These are phyloP conservation scores for Trissonchulus sp. DNA, from an alignment of 2,888 invertebrate species.

Conservation along the genomic window DNA sequence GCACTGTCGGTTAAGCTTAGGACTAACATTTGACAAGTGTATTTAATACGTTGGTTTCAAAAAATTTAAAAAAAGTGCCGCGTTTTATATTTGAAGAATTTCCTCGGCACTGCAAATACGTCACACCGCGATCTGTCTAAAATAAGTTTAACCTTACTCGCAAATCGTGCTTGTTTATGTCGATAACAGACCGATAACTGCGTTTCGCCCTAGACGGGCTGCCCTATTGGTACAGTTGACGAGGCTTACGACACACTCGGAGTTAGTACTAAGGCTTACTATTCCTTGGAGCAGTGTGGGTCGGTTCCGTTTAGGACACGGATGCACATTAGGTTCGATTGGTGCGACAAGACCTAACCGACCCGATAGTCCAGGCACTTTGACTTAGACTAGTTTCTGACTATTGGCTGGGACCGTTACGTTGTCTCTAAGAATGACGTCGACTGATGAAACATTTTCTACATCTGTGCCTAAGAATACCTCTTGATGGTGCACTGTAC, in stretches of 20 bases:
- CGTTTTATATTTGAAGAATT: too few species aligned
- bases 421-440: background rate
- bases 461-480: background rate
- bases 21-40: too few species aligned
- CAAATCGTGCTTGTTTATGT: too few species aligned
- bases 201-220: background rate
- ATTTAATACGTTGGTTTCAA: too few species aligned
- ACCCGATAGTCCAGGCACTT: background rate
- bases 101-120: too few species aligned
- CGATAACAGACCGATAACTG: background rate
- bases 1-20: too few species aligned
- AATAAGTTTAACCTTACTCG: too few species aligned
- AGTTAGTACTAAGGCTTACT: background rate
- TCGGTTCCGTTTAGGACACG: background rate
- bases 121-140: too few species aligned
- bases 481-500: background rate
- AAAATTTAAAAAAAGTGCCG: too few species aligned
- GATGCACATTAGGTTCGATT: background rate
- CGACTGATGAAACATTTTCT: background rate
- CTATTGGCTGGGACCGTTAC: background rate
- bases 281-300: background rate
- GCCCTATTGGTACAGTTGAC: background rate
- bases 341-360: background rate
- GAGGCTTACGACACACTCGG: background rate
- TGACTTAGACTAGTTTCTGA: background rate